Conservation (phyloP, 2,888 invertebrate genomes). For the Leistus spinibarbis region DNA sequence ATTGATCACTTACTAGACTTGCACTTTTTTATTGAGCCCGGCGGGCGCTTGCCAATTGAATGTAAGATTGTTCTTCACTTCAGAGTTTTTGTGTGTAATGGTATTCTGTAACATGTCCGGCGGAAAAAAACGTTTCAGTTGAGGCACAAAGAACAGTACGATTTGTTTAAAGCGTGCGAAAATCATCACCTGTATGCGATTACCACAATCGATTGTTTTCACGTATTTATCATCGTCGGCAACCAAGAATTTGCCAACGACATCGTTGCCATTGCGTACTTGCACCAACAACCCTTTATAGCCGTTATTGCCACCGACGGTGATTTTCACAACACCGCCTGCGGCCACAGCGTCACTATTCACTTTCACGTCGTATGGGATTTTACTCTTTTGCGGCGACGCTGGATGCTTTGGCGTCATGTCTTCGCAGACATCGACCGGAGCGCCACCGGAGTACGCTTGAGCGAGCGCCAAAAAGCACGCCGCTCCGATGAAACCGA, state of each 20-base stretch:
- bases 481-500: constrained; percentile 39
- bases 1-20: constrained; percentile 63
- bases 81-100: constrained; percentile 71
- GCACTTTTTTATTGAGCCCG: constrained; percentile 65
- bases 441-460: constrained; percentile 70
- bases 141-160: constrained; percentile 15
- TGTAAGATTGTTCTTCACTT: constrained; percentile 62
- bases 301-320: constrained; percentile 58
- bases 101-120: constrained; percentile 62
- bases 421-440: constrained; percentile 65
- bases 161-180: constrained; percentile 34
- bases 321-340: constrained; percentile 61
- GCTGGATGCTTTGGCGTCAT: constrained; percentile 72
- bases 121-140: constrained; percentile 38
- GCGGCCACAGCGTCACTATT: constrained; percentile 53
- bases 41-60: constrained; percentile 72
- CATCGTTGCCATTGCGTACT: constrained; percentile 65
- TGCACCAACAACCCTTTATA: constrained; percentile 72
- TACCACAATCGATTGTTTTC: constrained; percentile 62
- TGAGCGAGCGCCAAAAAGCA: constrained; percentile 50
- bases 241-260: constrained; percentile 69
- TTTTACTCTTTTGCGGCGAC: constrained; percentile 59
- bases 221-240: constrained; percentile 60
- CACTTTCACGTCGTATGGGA: constrained; percentile 63
- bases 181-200: constrained; percentile 60